Percentiles rank a stretch among this genome's conserved stretches.
Evolutionary conservation across 2,113 vertebrate genomes (phyloP).

Genomic region (Campylomormyrus numenius): DNA sequence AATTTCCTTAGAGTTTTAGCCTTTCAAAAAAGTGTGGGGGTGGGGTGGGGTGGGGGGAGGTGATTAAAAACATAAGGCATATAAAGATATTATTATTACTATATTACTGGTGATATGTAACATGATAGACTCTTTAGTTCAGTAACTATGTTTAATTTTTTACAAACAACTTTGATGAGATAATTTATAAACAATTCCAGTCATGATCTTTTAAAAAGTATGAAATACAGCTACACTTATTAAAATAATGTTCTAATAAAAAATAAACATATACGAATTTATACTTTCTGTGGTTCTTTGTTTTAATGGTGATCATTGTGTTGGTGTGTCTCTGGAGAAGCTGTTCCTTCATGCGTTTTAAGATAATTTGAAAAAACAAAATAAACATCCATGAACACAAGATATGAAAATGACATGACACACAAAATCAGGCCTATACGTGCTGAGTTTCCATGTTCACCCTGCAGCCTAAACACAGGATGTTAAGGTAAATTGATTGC

Average conservation of each 20-base stretch:
- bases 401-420: neutral
- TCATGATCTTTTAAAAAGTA: conserved; percentile 69
- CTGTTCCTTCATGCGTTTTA: neutral
- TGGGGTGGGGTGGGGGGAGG: neutral
- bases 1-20: conserved; percentile 53
- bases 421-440: neutral
- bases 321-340: neutral
- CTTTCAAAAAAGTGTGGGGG: conserved; percentile 46
- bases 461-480: neutral
- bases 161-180: conserved; percentile 77
- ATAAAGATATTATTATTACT: conserved; percentile 59
- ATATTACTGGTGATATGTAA: conserved; percentile 57
- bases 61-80: conserved; percentile 37
- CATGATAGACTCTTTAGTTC: conserved; percentile 75
- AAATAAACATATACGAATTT: conserved; percentile 65
- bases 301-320: neutral
- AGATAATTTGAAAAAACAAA: too few relatives aligned
- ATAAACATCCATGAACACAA: neutral
- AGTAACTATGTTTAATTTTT: conserved; percentile 71
- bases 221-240: conserved; percentile 67
- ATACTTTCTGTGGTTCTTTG: conserved; percentile 30
- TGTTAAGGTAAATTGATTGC: neutral
- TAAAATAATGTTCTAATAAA: conserved; percentile 69
- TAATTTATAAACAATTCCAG: conserved; percentile 70
- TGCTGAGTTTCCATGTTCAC: neutral